Base-by-base conservation (phyloP, 2,113 vertebrate genomes). In the Petrocephalus microphthalmus region DNA sequence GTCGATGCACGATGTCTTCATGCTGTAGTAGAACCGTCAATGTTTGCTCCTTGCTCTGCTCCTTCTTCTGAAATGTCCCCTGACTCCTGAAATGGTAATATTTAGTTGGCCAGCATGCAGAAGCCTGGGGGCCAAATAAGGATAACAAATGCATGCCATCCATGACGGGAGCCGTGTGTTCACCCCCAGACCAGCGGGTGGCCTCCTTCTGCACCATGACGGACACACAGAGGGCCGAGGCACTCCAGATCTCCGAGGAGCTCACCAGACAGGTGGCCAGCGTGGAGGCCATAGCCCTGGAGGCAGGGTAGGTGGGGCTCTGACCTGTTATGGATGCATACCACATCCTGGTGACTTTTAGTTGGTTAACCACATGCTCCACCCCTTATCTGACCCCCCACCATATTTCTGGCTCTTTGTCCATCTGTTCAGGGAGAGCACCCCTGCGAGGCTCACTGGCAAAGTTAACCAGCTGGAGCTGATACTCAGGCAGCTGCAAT, bases 391-490 rank as follows among this genome's bases (percentile, higher is more conserved):
- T 87, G 52, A 78, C 6, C 82, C 25, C 45, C 47, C 52, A 13
- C 17, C 51, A 51, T 78, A 29, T 67, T n/a, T 29, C n/a, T 29
- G 60, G 60, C 25, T 49, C 42, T 89, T 20, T 89, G 60, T 88
- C 7, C 56, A 8, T 87, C 54, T 93, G 92, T 82, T 3, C 87
- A 97, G 96, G 90, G 95, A 92, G 82, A 93, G 94, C 25, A 91
- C 96, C 64, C 95, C 97, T 0, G 96, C 97, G 54, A 96, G 98
- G 0, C 95, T 99, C 84, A 99, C 98, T 2, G 98, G 98, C 49
- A 99, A 99, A 95, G 98, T 99, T 88, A 99, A 99, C 92, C 98
- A 99, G 92, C 94, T 99, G 89, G 98, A 99, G 93, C 92, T 98
- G 91, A 97, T 99, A 91, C 96, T 99, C 87, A 96, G 97, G 86